phyloP scores from a whole-genome alignment of 2,888 invertebrate genomes.

The Parnassius apollo region DNA sequence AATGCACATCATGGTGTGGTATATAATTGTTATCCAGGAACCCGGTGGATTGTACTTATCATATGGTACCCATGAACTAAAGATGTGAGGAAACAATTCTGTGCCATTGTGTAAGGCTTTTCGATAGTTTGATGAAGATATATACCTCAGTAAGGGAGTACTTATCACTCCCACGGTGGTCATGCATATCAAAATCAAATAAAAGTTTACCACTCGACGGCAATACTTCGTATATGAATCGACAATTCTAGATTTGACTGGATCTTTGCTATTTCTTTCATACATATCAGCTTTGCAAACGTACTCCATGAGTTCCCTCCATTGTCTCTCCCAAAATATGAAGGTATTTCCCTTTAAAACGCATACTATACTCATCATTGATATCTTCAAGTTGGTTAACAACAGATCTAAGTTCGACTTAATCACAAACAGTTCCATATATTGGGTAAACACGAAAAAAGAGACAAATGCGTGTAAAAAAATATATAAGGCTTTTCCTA shows the following conservation, averaged over 20 bases:
- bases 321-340: slow-evolving; percentile 55
- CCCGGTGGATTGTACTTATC: slow-evolving; percentile 61
- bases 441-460: slow-evolving; percentile 59
- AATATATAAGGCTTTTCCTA: slow-evolving; percentile 41
- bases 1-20: slow-evolving; percentile 50
- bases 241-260: slow-evolving; percentile 43
- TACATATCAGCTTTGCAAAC: slow-evolving; percentile 57
- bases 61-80: slow-evolving; percentile 68
- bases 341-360: slow-evolving; percentile 57
- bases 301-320: slow-evolving; percentile 58
- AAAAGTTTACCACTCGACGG: slow-evolving; percentile 54
- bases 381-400: slow-evolving; percentile 63
- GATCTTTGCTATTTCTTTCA: slow-evolving; percentile 50
- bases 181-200: slow-evolving; percentile 59
- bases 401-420: slow-evolving; percentile 57
- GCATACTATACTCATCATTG: slow-evolving; percentile 65
- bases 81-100: slow-evolving; percentile 62
- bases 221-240: slow-evolving; percentile 60
- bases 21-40: slow-evolving; percentile 56
- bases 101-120: slow-evolving; percentile 53
- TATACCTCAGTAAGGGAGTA: slow-evolving; percentile 51
- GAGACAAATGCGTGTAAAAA: slow-evolving; percentile 50
- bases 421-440: slow-evolving; percentile 58
- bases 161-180: slow-evolving; percentile 50
- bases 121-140: slow-evolving; percentile 49